Conservation (phyloP, 2,113 vertebrate genomes). For the Albula goreensis region DNA sequence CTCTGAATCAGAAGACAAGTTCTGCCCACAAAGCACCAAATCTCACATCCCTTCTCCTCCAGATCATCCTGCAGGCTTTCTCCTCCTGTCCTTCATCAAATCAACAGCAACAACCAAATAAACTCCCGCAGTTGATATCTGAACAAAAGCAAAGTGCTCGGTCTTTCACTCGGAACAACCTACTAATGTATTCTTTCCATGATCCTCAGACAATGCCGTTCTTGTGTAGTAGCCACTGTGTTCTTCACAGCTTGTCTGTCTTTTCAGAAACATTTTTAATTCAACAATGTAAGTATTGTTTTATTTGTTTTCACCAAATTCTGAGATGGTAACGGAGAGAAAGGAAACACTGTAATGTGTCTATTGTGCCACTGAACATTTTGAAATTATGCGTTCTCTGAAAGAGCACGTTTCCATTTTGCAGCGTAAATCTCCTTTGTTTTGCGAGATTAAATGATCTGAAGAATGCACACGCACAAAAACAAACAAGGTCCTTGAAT, state of each 20-base stretch:
- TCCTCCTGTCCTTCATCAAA: conserved; percentile 15
- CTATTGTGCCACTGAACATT: conserved; percentile 46
- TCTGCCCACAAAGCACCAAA: conserved; percentile 43
- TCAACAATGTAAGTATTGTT: conserved; percentile 50
- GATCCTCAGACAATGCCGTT: conserved; percentile 58
- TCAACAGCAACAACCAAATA: neutral
- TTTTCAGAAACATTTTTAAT: conserved; percentile 52
- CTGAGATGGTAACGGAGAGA: conserved; percentile 29
- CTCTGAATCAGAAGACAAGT: conserved; percentile 35
- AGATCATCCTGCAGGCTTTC: conserved; percentile 26
- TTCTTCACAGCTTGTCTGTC: conserved; percentile 46
- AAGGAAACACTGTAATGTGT: conserved; percentile 51
- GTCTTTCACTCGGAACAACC: conserved; percentile 2
- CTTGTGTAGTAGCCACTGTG: conserved; percentile 46
- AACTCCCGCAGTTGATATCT: neutral
- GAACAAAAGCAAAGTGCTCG: neutral
- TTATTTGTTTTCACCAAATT: conserved; percentile 59
- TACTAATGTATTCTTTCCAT: conserved; percentile 14
- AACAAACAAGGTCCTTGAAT: conserved; percentile 50
- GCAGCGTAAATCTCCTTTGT: conserved; percentile 47
- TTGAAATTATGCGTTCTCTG: conserved; percentile 50
- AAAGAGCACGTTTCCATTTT: conserved; percentile 28
- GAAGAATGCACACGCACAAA: conserved; percentile 42
- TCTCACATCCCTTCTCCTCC: conserved; percentile 46
- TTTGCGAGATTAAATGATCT: conserved; percentile 46